A percentile compares a stretch with the other conserved stretches of the same genome.
These are phyloP conservation scores for Drosophila demipolita DNA, from an alignment of 2,888 invertebrate species.

Conservation along the genomic window DNA sequence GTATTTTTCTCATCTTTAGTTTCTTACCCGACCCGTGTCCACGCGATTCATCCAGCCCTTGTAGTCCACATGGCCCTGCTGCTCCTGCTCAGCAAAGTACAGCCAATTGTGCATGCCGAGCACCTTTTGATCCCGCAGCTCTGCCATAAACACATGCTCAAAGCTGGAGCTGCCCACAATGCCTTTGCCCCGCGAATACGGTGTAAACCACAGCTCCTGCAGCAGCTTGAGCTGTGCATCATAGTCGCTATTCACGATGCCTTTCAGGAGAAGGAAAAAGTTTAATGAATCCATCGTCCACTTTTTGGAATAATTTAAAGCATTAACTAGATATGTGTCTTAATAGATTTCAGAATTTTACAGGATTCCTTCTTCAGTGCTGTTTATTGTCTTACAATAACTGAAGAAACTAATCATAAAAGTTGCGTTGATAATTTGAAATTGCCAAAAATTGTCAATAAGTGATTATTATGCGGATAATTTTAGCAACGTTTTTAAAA, in stretches of 20 bases:
- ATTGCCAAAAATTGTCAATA: not conserved
- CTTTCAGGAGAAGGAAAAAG: slow-evolving; percentile 33
- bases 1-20: not conserved
- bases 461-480: not conserved
- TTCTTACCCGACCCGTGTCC: slow-evolving; percentile 70
- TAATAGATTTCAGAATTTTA: not conserved
- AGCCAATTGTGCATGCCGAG: slow-evolving; percentile 82
- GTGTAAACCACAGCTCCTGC: slow-evolving; percentile 79
- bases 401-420: not conserved
- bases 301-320: not conserved
- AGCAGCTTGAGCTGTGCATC: slow-evolving; percentile 73
- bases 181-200: slow-evolving; percentile 74
- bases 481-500: not conserved
- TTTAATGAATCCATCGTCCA: not conserved
- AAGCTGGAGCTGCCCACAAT: slow-evolving; percentile 81
- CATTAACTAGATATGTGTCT: not conserved
- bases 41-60: slow-evolving; percentile 71
- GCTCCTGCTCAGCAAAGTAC: slow-evolving; percentile 80
- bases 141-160: slow-evolving; percentile 81
- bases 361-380: not conserved
- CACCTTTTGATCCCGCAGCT: slow-evolving; percentile 70
- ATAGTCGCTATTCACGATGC: slow-evolving; percentile 61
- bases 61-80: slow-evolving; percentile 76
- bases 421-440: not conserved
- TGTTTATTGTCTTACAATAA: not conserved